A percentile compares a stretch with the other conserved stretches of the same genome.
Conservation (phyloP, 1,140 invertebrate genomes). For the Drosophila sproati region DNA sequence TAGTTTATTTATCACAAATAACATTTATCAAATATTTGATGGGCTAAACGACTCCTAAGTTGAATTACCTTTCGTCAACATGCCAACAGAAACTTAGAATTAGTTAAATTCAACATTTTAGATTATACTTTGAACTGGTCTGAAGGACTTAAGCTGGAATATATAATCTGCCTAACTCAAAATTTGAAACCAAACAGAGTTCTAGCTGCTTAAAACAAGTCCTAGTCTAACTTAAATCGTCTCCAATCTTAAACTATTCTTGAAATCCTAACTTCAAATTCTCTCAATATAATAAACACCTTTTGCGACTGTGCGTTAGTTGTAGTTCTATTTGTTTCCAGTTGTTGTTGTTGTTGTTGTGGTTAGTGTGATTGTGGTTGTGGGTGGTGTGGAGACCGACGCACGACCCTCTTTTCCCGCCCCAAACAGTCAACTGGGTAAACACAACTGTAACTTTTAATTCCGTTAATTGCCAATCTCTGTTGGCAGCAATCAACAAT, state of each 20-base stretch:
- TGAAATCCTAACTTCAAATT: not conserved
- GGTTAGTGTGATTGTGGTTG: slow-evolving; percentile 47
- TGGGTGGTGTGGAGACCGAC: not conserved
- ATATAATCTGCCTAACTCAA: too few relatives aligned
- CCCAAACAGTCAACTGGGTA: slow-evolving; percentile 46
- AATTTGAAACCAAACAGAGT: too few relatives aligned
- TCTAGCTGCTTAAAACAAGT: too few relatives aligned
- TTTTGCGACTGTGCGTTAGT: slow-evolving; percentile 37
- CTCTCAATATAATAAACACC: slow-evolving; percentile 60
- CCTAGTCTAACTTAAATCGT: too few relatives aligned
- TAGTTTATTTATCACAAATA: too few relatives aligned
- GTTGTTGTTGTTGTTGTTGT: slow-evolving; percentile 39
- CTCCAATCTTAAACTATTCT: too few relatives aligned
- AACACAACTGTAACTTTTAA: slow-evolving; percentile 84
- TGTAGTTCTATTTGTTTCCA: slow-evolving; percentile 50
- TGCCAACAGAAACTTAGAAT: not conserved
- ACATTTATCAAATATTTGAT: too few relatives aligned
- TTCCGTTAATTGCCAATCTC: slow-evolving; percentile 85
- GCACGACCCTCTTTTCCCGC: not conserved
- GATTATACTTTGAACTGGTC: too few relatives aligned
- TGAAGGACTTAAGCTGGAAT: too few relatives aligned
- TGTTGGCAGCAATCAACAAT: slow-evolving; percentile 84
- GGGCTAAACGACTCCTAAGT: too few relatives aligned
- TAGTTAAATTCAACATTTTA: not conserved
- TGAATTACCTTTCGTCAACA: not conserved